Evolutionary conservation across 2,797 vertebrate genomes (phyloP).

Genomic region (Sphenopsis melanotis): DNA sequence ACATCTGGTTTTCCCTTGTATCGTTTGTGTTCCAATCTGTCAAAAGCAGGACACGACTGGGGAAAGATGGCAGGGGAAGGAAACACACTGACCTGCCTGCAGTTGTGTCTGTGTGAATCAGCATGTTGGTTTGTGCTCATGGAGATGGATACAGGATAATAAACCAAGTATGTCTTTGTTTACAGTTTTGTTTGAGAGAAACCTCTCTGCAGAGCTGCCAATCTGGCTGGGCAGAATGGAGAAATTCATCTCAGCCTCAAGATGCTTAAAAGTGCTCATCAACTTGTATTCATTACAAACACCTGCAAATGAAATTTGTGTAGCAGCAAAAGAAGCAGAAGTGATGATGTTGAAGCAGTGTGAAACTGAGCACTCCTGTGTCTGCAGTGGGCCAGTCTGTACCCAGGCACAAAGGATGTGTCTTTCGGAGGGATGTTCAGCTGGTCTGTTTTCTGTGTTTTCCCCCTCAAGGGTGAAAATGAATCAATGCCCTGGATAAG

Average conservation of each 20-base stretch:
- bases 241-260: slow-evolving; percentile 8
- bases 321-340: background rate
- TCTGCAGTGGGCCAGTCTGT: background rate
- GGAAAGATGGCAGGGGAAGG: background rate
- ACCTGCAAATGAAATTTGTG: slow-evolving; percentile 49
- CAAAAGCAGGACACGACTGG: slow-evolving; percentile 12
- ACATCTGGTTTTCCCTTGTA: background rate
- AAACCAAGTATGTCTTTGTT: background rate
- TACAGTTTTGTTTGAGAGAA: background rate
- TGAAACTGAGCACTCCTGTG: background rate
- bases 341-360: background rate
- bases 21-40: background rate
- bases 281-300: slow-evolving; percentile 61
- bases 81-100: background rate
- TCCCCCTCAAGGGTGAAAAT: background rate
- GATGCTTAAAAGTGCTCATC: slow-evolving; percentile 46
- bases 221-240: slow-evolving; percentile 22
- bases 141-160: background rate
- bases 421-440: background rate
- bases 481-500: background rate
- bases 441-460: background rate
- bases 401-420: accelerated
- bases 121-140: background rate
- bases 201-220: slow-evolving; percentile 42
- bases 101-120: background rate